Percentiles rank a stretch among this genome's conserved stretches.
phyloP scores from a whole-genome alignment of 2,797 vertebrate genomes.

The Apogon talboti region DNA sequence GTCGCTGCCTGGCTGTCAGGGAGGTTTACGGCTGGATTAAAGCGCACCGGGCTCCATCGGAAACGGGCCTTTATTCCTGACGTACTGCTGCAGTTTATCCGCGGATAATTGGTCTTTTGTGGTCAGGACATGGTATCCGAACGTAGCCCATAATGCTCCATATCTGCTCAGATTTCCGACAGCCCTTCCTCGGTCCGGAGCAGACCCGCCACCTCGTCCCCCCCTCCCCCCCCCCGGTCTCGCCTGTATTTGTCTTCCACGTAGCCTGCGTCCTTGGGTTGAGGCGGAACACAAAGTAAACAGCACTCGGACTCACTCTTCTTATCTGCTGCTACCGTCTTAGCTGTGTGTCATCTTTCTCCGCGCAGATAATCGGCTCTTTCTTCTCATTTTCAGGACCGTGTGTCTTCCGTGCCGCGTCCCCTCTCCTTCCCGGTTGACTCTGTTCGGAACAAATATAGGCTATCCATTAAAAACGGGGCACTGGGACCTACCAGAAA shows the following conservation, averaged over 20 bases:
- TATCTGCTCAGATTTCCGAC: slow-evolving; percentile 16
- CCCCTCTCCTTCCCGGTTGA: slow-evolving; percentile 33
- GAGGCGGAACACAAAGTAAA: slow-evolving; percentile 51
- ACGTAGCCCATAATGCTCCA: slow-evolving; percentile 22
- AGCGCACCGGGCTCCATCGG: slow-evolving; percentile 63
- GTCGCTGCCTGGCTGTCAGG: slow-evolving; percentile 58
- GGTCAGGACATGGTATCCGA: slow-evolving; percentile 69
- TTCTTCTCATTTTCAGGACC: background rate
- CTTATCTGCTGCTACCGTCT: slow-evolving; percentile 45
- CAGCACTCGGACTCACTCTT: slow-evolving; percentile 21
- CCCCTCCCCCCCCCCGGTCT: too few species aligned
- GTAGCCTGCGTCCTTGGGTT: slow-evolving; percentile 68
- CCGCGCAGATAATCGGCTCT: slow-evolving; percentile 10
- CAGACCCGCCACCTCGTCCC: slow-evolving; percentile 26
- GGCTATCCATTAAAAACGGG: slow-evolving; percentile 19
- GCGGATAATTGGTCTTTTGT: slow-evolving; percentile 40
- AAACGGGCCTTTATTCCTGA: slow-evolving; percentile 64
- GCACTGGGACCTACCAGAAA: slow-evolving; percentile 44
- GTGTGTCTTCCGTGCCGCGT: slow-evolving; percentile 5
- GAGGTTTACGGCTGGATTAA: slow-evolving; percentile 63
- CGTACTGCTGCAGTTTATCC: slow-evolving; percentile 63
- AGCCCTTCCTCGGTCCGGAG: slow-evolving; percentile 14
- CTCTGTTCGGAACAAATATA: slow-evolving; percentile 14
- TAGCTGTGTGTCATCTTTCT: slow-evolving; percentile 22
- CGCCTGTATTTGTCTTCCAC: slow-evolving; percentile 54